Percentiles rank a stretch among this genome's conserved stretches.
Conservation (phyloP, 2,797 vertebrate genomes). For the Sciaenops ocellatus region DNA sequence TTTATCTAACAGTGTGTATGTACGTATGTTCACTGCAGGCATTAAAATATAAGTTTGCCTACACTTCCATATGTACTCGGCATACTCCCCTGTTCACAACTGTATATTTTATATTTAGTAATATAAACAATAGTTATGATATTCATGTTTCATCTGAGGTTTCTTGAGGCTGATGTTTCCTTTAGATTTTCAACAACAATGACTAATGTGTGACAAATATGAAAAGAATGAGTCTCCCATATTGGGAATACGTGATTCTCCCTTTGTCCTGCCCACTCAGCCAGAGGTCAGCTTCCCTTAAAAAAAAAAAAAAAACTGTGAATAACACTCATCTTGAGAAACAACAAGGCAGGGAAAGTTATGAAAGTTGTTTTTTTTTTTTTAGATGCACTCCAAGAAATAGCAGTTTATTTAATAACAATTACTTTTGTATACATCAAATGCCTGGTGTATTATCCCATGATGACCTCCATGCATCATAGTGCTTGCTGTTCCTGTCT, state of each 20-base stretch:
- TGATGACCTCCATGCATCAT: conserved; percentile 31
- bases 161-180: neutral
- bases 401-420: neutral
- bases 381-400: conserved; percentile 3
- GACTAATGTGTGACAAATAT: conserved; percentile 48
- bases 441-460: neutral
- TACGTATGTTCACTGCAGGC: neutral
- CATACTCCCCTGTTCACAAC: neutral
- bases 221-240: conserved; percentile 34
- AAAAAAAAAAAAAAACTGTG: neutral
- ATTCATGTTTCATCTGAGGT: too few species aligned
- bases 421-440: neutral
- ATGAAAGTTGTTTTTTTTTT: conserved; percentile 21
- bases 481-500: conserved; percentile 28
- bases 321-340: conserved; percentile 16
- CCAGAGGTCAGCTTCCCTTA: conserved; percentile 57
- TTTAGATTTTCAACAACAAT: conserved; percentile 19
- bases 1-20: too few species aligned
- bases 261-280: conserved; percentile 33
- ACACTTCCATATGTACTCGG: neutral
- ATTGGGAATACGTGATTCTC: conserved; percentile 28
- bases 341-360: conserved; percentile 11
- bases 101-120: neutral
- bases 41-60: too few species aligned
- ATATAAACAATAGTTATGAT: neutral